Evolutionary conservation across 2,797 vertebrate genomes (phyloP), one percentile per base, ranked within the genome.

Genomic region (Diglossa cyanea): DNA sequence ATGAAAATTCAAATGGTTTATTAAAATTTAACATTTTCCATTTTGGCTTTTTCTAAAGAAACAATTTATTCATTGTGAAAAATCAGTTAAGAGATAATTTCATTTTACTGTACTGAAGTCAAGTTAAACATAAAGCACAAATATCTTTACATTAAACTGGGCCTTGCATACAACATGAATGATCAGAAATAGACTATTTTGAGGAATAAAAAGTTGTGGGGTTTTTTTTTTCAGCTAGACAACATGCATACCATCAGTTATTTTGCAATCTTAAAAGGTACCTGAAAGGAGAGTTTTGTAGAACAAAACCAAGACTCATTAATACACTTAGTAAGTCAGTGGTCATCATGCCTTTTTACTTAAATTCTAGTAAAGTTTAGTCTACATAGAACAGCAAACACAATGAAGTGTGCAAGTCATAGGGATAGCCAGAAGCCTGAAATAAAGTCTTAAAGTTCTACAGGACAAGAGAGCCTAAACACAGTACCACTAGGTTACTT

Each of bases 341-440:
- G 97, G 77, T 97, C 73, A 95, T 89, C 95, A 97, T 95, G 94
- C 89, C 97, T 93, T 97, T 90, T 96, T 94, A 88, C 84, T 91
- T 93, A 54, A 87, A 93, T 88, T 91, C 89, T 97, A 97, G 57
- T 76, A 80, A 80, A 97, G 88, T 94, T 93, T 93, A 94, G 94
- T 92, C 93, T 98, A 93, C 95, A 89, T 81, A 95, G 91, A 98
- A 97, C 95, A 97, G 95, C 84, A 85, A 96, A 91, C 53, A 95
- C 94, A 97, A 96, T 86, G 93, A 95, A 86, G 88, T 95, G 93
- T 93, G 91, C 92, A 97, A 96, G 87, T 96, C 91, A 93, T 31
- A 96, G 75, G 93, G 93, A 97, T 57, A 98, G 96, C 95, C 97
- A 96, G 82, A 97, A 97, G 95, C 91, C 97, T 97, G 96, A 97